These are phyloP conservation scores for Tetragnatha versicolor DNA, from an alignment of 1,140 invertebrate species.

Conservation along the genomic window DNA sequence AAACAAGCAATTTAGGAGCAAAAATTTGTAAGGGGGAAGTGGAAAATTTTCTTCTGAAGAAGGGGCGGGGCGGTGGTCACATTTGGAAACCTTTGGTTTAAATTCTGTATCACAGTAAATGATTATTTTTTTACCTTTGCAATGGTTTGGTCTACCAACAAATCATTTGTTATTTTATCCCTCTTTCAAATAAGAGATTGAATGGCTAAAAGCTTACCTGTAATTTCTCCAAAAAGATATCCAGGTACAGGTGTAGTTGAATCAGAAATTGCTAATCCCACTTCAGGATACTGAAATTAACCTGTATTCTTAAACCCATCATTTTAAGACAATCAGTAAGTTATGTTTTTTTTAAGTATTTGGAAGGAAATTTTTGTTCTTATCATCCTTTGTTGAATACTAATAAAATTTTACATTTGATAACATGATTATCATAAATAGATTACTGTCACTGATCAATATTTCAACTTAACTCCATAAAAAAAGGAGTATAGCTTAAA, in stretches of 20 bases:
- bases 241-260: slow-evolving; percentile 17
- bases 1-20: no score
- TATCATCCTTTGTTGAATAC: not conserved
- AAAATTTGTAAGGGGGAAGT: no score
- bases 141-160: no score
- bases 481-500: not conserved
- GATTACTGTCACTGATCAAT: not conserved
- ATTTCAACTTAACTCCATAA: not conserved
- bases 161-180: no score
- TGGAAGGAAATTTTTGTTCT: not conserved
- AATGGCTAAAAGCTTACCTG: slow-evolving; percentile 7
- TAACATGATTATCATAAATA: not conserved
- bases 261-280: slow-evolving; percentile 32
- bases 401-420: not conserved
- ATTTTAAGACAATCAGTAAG: not conserved
- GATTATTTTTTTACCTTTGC: no score
- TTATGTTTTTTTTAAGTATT: not conserved
- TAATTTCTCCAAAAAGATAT: slow-evolving; percentile 50
- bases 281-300: slow-evolving; percentile 28
- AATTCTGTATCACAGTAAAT: no score
- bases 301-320: not conserved
- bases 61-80: no score
- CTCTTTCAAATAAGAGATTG: not conserved
- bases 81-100: no score
- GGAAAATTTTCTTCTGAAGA: no score